Percentiles rank a stretch among this genome's conserved stretches.
phyloP scores from a whole-genome alignment of 2,888 invertebrate species.

The Drosophila kanekoi region DNA sequence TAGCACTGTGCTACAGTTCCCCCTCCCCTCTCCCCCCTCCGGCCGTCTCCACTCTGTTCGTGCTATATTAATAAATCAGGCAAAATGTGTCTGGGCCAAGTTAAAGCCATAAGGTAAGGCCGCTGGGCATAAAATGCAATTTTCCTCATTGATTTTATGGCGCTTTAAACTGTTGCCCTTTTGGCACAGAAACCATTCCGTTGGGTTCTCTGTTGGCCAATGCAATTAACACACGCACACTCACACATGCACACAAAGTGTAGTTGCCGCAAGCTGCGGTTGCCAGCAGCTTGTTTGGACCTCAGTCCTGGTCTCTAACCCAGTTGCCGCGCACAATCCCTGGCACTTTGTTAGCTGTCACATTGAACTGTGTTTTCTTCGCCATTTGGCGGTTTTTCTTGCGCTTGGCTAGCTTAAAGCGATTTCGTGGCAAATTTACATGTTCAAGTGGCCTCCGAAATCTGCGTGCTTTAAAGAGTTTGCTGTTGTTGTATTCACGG shows the following conservation, averaged over 20 bases:
- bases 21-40: background rate
- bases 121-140: slow-evolving; percentile 32
- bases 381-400: slow-evolving; percentile 18
- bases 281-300: slow-evolving; percentile 11
- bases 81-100: slow-evolving; percentile 17
- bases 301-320: too few relatives aligned
- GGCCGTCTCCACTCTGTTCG: slow-evolving; percentile 1
- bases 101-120: slow-evolving; percentile 23
- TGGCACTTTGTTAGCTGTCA: background rate
- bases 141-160: slow-evolving; percentile 45
- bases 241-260: background rate
- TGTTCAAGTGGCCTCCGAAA: too few relatives aligned
- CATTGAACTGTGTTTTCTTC: slow-evolving; percentile 13
- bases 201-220: slow-evolving; percentile 24
- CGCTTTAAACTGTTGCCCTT: slow-evolving; percentile 53
- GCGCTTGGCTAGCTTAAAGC: slow-evolving; percentile 3
- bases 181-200: slow-evolving; percentile 7
- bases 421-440: slow-evolving; percentile 25
- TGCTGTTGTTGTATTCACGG: too few relatives aligned
- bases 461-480: too few relatives aligned
- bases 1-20: slow-evolving; percentile 23
- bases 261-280: slow-evolving; percentile 46
- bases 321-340: slow-evolving; percentile 5
- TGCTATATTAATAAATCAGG: slow-evolving; percentile 45
- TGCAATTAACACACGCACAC: slow-evolving; percentile 62